phyloP scores from a whole-genome alignment of 2,888 invertebrate species.

The Macaria liturata region DNA sequence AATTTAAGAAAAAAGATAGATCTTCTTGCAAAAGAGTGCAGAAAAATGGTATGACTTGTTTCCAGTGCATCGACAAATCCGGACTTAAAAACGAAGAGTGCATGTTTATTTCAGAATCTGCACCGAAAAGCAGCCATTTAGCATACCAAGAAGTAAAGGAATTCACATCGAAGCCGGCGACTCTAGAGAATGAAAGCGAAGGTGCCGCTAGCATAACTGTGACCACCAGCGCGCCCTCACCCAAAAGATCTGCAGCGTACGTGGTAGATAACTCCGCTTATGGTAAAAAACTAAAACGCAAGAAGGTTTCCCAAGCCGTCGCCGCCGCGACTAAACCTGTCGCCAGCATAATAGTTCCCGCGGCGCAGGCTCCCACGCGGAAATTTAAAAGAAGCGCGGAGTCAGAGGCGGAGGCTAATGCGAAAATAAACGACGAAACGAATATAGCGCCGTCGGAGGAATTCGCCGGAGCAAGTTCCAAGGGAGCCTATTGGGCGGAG shows the following conservation, averaged over 20 bases:
- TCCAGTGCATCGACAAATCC: constrained; percentile 86
- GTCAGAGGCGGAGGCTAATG: constrained; percentile 56
- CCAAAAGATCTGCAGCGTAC: constrained; percentile 66
- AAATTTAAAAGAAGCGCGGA: constrained; percentile 67
- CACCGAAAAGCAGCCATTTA: constrained; percentile 85
- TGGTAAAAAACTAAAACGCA: constrained; percentile 70
- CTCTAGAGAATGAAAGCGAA: constrained; percentile 58
- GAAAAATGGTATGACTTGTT: constrained; percentile 90
- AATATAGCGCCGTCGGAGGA: constrained; percentile 75
- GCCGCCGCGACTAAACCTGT: constrained; percentile 51
- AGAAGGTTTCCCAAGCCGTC: constrained; percentile 60
- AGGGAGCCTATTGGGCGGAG: constrained; percentile 86
- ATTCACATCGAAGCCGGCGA: constrained; percentile 77
- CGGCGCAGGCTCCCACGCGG: constrained; percentile 36
- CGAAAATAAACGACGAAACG: constrained; percentile 60
- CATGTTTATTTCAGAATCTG: constrained; percentile 88
- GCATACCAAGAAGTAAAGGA: constrained; percentile 87
- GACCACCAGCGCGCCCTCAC: constrained; percentile 61
- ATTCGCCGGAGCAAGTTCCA: constrained; percentile 80
- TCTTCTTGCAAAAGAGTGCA: constrained; percentile 88
- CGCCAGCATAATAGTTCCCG: constrained; percentile 42
- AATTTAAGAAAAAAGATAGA: constrained; percentile 88
- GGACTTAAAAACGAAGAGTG: constrained; percentile 91
- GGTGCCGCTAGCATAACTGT: constrained; percentile 71
- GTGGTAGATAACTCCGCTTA: constrained; percentile 64